These are phyloP conservation scores for Homarus americanus DNA, from an alignment of 1,140 invertebrate genomes.

Conservation along the genomic window DNA sequence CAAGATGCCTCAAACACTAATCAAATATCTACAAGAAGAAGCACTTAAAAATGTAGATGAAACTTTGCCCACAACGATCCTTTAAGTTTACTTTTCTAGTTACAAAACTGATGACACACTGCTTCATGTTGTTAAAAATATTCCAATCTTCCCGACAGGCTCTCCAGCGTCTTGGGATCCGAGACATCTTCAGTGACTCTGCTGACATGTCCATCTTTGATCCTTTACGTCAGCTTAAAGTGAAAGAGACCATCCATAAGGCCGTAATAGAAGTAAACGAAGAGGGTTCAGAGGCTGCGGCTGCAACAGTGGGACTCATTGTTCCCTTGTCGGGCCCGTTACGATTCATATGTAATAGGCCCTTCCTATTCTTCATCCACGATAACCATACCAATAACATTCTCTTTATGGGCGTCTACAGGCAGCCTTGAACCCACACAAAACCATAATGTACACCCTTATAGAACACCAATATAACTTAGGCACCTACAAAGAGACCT, in stretches of 20 bases:
- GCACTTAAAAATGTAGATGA: too few relatives aligned
- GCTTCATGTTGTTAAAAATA: too few relatives aligned
- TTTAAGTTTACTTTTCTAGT: too few relatives aligned
- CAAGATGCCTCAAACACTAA: too few relatives aligned
- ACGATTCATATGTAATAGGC: slow-evolving; percentile 89
- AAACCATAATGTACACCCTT: too few relatives aligned
- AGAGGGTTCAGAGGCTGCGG: slow-evolving; percentile 83
- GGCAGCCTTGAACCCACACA: slow-evolving; percentile 75
- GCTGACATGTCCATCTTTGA: slow-evolving; percentile 5
- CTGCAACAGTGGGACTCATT: slow-evolving; percentile 76
- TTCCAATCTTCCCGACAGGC: background rate
- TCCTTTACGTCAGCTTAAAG: background rate
- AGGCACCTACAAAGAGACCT: too few relatives aligned
- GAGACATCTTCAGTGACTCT: background rate
- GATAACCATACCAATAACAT: slow-evolving; percentile 84
- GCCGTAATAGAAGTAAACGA: slow-evolving; percentile 90
- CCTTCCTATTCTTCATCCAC: slow-evolving; percentile 90
- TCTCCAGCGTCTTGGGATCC: slow-evolving; percentile 2
- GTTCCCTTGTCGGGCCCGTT: slow-evolving; percentile 78
- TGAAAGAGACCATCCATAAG: slow-evolving; percentile 85
- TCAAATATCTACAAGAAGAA: too few relatives aligned
- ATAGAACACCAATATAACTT: too few relatives aligned
- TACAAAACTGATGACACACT: too few relatives aligned
- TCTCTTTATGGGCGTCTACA: slow-evolving; percentile 88
- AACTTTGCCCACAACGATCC: too few relatives aligned